Evolutionary conservation across 1,140 invertebrate species (phyloP).

Genomic region (Uloborus diversus): DNA sequence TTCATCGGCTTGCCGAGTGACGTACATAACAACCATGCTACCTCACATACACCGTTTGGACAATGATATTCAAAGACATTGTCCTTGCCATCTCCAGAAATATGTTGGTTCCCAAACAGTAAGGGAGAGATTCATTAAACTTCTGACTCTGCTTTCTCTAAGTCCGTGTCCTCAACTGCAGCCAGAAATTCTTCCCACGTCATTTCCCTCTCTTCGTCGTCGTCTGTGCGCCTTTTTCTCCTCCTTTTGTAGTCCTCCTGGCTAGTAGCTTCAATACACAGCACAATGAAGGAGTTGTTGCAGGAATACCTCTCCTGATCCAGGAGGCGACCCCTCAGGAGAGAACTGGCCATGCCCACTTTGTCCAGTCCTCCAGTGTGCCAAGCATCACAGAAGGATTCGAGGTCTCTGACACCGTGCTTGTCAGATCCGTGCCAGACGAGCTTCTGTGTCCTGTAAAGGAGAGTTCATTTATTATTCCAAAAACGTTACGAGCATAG

Average conservation of each 20-base stretch:
- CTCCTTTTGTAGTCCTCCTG: constrained; percentile 63
- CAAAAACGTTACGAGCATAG: too few relatives aligned
- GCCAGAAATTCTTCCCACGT: constrained; percentile 43
- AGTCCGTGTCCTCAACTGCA: neutral
- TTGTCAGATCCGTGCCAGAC: constrained; percentile 92
- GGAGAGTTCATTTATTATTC: too few relatives aligned
- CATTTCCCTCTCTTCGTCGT: constrained; percentile 3
- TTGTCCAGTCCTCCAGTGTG: constrained; percentile 74
- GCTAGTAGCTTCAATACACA: constrained; percentile 90
- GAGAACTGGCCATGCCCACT: constrained; percentile 82
- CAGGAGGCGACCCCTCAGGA: constrained; percentile 79
- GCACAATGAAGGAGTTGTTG: constrained; percentile 84
- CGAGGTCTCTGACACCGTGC: constrained; percentile 82
- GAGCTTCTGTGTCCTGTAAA: constrained; percentile 84
- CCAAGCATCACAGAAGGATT: constrained; percentile 93
- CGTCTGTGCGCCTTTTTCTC: constrained; percentile 1
- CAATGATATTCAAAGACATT: too few relatives aligned
- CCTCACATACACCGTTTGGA: too few relatives aligned
- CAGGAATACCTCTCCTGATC: constrained; percentile 80
- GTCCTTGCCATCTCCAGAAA: too few relatives aligned
- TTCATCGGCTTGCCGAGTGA: too few relatives aligned
- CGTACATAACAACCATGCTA: too few relatives aligned
- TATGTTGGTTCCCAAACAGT: too few relatives aligned
- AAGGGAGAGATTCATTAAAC: too few relatives aligned
- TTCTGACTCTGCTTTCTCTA: too few relatives aligned